A percentile compares a stretch with the other conserved stretches of the same genome.
These are phyloP conservation scores for Agelastica alni DNA, from an alignment of 2,888 invertebrate genomes.

Conservation along the genomic window DNA sequence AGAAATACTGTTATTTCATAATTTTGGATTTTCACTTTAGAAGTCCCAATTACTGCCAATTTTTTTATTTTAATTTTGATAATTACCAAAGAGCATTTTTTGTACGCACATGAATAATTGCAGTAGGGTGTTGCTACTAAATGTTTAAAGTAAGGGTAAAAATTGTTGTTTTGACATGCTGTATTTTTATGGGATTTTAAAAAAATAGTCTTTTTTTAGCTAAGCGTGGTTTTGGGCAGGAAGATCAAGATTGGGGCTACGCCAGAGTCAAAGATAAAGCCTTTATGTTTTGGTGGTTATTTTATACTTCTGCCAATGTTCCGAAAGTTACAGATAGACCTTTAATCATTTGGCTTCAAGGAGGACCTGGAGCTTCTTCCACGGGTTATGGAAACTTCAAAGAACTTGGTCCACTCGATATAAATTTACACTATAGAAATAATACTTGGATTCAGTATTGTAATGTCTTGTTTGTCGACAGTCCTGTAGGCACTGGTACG, in stretches of 20 bases:
- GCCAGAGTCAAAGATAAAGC: constrained; percentile 61
- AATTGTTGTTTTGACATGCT: too few relatives aligned
- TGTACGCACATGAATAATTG: too few relatives aligned
- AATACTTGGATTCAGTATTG: constrained; percentile 61
- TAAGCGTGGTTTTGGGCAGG: constrained; percentile 22
- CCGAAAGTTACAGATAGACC: constrained; percentile 68
- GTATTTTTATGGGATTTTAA: too few relatives aligned
- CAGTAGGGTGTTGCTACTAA: too few relatives aligned
- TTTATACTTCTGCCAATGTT: constrained; percentile 67
- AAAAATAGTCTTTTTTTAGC: too few relatives aligned
- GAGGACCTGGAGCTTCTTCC: constrained; percentile 71
- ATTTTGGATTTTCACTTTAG: too few relatives aligned
- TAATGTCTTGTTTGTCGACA: constrained; percentile 86
- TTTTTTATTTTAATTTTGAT: too few relatives aligned
- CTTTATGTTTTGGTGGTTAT: constrained; percentile 72
- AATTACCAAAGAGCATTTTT: too few relatives aligned
- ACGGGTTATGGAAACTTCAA: constrained; percentile 75
- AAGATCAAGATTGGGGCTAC: constrained; percentile 62
- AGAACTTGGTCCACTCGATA: constrained; percentile 44
- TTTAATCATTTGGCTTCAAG: constrained; percentile 69
- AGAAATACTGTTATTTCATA: too few relatives aligned
- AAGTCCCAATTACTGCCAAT: too few relatives aligned
- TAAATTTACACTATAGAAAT: constrained; percentile 56
- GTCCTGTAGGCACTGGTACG: constrained; percentile 77
- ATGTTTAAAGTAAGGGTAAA: too few relatives aligned